Percentiles rank a stretch among this genome's conserved stretches.
These are phyloP conservation scores for Leuciscus waleckii DNA, from an alignment of 2,797 vertebrate species.

Conservation along the genomic window DNA sequence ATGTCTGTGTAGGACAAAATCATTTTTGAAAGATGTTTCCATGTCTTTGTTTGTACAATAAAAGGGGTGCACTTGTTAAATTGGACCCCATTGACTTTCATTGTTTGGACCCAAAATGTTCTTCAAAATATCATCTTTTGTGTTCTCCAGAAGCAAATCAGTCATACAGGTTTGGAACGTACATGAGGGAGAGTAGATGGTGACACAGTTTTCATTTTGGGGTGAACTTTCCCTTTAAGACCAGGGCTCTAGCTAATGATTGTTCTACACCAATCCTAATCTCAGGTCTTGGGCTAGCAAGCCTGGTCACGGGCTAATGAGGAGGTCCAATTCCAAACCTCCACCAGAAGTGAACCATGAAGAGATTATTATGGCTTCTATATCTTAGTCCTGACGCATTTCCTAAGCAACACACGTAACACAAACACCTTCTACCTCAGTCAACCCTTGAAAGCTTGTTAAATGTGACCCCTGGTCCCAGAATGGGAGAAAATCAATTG, in stretches of 20 bases:
- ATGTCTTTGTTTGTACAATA: not conserved
- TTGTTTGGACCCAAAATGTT: not conserved
- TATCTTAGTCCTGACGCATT: not conserved
- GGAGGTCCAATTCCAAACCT: slow-evolving; percentile 21
- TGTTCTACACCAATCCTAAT: not conserved
- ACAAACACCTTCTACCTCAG: slow-evolving; percentile 38
- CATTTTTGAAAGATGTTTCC: not conserved
- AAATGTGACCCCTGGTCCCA: slow-evolving; percentile 72
- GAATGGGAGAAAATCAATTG: slow-evolving; percentile 47
- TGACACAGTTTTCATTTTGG: not conserved
- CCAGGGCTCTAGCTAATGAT: not conserved
- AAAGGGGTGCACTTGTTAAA: not conserved
- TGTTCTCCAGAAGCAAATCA: not conserved
- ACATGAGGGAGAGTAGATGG: not conserved
- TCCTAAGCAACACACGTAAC: slow-evolving; percentile 35
- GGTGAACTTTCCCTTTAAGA: not conserved
- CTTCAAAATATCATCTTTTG: not conserved
- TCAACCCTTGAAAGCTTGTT: slow-evolving; percentile 50
- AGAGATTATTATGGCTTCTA: not conserved
- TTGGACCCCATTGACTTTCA: not conserved
- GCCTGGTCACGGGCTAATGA: not conserved
- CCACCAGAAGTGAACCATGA: slow-evolving; percentile 26
- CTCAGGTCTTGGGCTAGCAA: not conserved
- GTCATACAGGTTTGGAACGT: not conserved
- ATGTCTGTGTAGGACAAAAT: not conserved